A percentile compares a stretch with the other conserved stretches of the same genome.
phyloP scores from a whole-genome alignment of 1,140 invertebrate genomes.

The Papilio dardanus region DNA sequence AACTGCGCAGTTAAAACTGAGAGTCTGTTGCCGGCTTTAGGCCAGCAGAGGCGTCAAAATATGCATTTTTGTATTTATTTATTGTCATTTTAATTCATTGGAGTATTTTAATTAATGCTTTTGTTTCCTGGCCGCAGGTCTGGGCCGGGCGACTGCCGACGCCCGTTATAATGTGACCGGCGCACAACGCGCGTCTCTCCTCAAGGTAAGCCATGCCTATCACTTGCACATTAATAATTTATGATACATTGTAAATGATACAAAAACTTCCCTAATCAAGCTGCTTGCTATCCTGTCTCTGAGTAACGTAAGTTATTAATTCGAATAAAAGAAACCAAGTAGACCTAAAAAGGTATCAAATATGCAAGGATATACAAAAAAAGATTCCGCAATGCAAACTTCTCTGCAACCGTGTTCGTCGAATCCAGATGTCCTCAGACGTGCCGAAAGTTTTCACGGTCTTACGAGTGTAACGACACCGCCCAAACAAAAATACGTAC shows the following conservation, averaged over 20 bases:
- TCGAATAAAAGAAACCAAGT: neutral
- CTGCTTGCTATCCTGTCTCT: too few relatives aligned
- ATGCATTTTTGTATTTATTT: neutral
- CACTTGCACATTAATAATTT: constrained; percentile 22
- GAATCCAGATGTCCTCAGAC: constrained; percentile 8
- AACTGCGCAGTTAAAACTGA: too few relatives aligned
- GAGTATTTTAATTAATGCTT: constrained; percentile 44
- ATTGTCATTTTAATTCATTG: neutral
- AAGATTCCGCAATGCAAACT: neutral
- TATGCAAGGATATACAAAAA: neutral
- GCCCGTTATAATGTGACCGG: constrained; percentile 79
- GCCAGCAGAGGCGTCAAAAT: neutral
- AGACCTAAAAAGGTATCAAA: neutral
- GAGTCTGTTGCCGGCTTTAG: too few relatives aligned
- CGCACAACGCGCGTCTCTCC: constrained; percentile 70
- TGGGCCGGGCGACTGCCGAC: constrained; percentile 53
- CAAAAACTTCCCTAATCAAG: neutral
- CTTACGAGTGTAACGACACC: constrained; percentile 15
- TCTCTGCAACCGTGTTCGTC: neutral
- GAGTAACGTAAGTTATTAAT: too few relatives aligned
- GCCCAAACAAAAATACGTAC: neutral
- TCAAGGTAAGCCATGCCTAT: constrained; percentile 75
- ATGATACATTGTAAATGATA: neutral
- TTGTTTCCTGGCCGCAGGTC: constrained; percentile 65
- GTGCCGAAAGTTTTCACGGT: constrained; percentile 24